Evolutionary conservation across 2,888 invertebrate species (phyloP).

Genomic region (Netelia fuscicornis): DNA sequence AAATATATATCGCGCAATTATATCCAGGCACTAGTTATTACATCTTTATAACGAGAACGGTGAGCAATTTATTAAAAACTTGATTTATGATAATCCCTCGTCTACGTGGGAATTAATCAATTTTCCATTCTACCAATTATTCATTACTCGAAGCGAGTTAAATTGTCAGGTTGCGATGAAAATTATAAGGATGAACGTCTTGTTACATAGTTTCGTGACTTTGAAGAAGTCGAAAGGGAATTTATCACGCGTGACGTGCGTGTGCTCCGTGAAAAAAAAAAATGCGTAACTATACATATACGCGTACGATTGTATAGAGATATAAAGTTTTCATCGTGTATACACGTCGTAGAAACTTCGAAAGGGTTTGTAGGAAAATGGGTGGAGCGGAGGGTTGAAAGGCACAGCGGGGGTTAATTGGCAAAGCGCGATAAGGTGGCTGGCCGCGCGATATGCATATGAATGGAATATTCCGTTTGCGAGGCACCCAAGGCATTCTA

Average conservation of each 20-base stretch:
- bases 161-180: neutral
- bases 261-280: neutral
- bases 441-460: slow-evolving; percentile 80
- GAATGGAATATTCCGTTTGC: slow-evolving; percentile 79
- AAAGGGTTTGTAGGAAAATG: slow-evolving; percentile 33
- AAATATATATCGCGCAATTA: no score
- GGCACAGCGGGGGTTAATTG: slow-evolving; percentile 75
- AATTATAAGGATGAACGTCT: neutral
- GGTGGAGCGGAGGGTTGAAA: slow-evolving; percentile 5
- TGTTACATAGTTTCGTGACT: neutral
- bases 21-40: neutral
- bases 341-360: slow-evolving; percentile 36
- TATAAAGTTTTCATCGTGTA: slow-evolving; percentile 34
- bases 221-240: neutral
- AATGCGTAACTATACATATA: neutral
- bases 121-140: neutral
- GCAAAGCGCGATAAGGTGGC: slow-evolving; percentile 79
- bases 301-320: neutral
- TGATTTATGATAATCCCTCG: neutral
- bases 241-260: neutral
- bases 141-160: neutral
- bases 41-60: neutral
- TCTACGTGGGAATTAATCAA: neutral
- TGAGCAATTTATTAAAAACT: neutral
- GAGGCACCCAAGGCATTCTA: slow-evolving; percentile 46